Evolutionary conservation across 2,888 invertebrate species (phyloP).

Genomic region (Stramonita haemastoma): DNA sequence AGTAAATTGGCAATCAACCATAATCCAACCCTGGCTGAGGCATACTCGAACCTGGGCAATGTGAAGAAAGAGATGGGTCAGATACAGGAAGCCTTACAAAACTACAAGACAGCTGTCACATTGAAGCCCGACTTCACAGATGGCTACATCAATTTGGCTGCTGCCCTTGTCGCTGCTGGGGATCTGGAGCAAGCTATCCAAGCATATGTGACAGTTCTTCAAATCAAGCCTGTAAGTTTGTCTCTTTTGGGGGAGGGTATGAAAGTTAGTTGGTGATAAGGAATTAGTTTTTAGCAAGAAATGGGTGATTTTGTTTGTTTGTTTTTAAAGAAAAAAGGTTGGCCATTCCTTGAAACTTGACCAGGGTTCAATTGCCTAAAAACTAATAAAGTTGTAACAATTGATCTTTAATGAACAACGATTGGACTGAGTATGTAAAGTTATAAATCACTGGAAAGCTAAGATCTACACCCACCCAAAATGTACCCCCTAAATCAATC

Average conservation of each 20-base stretch:
- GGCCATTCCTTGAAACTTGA: no score
- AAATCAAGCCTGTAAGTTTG: slow-evolving; percentile 94
- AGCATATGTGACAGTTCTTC: slow-evolving; percentile 98
- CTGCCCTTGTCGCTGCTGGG: slow-evolving; percentile 97
- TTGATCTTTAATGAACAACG: no score
- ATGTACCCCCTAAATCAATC: no score
- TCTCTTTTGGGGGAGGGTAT: not conserved
- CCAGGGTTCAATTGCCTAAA: no score
- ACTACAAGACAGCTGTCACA: slow-evolving; percentile 94
- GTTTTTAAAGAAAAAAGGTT: no score
- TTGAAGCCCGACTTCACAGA: slow-evolving; percentile 90
- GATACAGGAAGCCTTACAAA: slow-evolving; percentile 95
- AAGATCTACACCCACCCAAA: no score
- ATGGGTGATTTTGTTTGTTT: no score
- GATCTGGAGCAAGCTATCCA: slow-evolving; percentile 99
- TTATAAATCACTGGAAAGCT: no score
- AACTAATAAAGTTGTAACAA: no score
- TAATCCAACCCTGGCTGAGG: slow-evolving; percentile 97
- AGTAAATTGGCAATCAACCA: slow-evolving; percentile 93
- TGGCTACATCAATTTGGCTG: slow-evolving; percentile 96
- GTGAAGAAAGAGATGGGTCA: slow-evolving; percentile 98
- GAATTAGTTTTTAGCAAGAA: no score
- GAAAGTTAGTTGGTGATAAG: no score
- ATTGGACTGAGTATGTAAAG: no score
- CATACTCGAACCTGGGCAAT: slow-evolving; percentile 99